These are phyloP conservation scores for Micropoecilia bifurca DNA, from an alignment of 2,797 vertebrate genomes.

Conservation along the genomic window DNA sequence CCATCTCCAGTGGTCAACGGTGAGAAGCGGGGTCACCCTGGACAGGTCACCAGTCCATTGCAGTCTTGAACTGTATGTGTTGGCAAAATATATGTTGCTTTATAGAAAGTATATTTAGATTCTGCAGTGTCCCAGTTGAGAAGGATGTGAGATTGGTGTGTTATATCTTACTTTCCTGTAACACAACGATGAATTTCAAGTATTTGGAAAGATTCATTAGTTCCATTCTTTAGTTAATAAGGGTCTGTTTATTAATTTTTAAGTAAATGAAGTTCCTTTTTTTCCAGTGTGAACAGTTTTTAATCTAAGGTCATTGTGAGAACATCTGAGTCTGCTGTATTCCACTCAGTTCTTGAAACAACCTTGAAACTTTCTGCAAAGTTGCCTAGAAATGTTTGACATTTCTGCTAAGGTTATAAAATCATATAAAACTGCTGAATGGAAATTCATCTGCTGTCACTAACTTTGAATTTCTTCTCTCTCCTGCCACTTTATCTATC, in stretches of 20 bases:
- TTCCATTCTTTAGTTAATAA: background rate
- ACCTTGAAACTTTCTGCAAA: background rate
- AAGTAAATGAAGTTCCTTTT: background rate
- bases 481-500: background rate
- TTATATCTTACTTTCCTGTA: background rate
- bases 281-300: background rate
- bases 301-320: background rate
- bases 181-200: background rate
- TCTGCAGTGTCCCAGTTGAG: background rate
- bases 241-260: background rate
- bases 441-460: background rate
- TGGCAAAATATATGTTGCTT: background rate
- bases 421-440: background rate
- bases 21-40: too few species aligned
- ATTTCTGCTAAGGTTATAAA: background rate
- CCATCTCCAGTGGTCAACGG: too few species aligned
- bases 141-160: background rate
- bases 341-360: background rate
- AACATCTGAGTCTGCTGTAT: background rate
- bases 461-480: slow-evolving; percentile 1
- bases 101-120: background rate
- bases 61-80: too few species aligned
- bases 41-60: background rate
- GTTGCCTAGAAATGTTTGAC: background rate
- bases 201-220: background rate